A percentile compares a stretch with the other conserved stretches of the same genome.
Conservation (phyloP, 2,797 vertebrate genomes). For the Pteronotus mesoamericanus region DNA sequence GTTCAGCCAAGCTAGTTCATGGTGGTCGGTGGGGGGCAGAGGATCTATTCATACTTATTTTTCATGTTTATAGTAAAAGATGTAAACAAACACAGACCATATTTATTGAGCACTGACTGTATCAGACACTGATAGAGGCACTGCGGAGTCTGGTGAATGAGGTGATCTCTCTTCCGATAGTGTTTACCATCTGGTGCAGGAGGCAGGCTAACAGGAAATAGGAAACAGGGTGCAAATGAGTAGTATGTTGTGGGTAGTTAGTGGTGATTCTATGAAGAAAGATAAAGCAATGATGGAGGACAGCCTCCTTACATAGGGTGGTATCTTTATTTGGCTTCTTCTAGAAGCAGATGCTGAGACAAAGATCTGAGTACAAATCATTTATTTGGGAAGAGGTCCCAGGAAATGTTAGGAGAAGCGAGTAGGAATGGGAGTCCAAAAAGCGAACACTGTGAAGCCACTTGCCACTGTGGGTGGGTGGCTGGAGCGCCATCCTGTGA, state of each 20-base stretch:
- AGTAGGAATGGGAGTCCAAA: not conserved
- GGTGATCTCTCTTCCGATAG: not conserved
- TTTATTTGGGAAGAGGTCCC: not conserved
- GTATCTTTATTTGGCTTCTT: not conserved
- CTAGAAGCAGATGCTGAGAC: not conserved
- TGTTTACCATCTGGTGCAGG: not conserved
- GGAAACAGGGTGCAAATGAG: not conserved
- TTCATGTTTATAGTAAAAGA: not conserved
- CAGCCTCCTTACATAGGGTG: not conserved
- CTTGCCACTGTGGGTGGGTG: not conserved
- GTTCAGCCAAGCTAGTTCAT: not conserved
- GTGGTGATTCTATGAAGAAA: not conserved
- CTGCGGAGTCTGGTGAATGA: not conserved
- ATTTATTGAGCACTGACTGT: not conserved
- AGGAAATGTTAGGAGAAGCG: not conserved
- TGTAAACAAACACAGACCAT: not conserved
- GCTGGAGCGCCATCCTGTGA: not conserved
- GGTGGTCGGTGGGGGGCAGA: not conserved
- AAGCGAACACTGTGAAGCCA: not conserved
- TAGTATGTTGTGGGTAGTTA: not conserved
- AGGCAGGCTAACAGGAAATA: not conserved
- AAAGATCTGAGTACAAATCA: not conserved
- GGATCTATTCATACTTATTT: not conserved
- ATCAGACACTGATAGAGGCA: rapidly evolving
- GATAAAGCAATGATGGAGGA: not conserved